Evolutionary conservation across 2,113 vertebrate genomes (phyloP).

Genomic region (Malurus alboscapulatus): DNA sequence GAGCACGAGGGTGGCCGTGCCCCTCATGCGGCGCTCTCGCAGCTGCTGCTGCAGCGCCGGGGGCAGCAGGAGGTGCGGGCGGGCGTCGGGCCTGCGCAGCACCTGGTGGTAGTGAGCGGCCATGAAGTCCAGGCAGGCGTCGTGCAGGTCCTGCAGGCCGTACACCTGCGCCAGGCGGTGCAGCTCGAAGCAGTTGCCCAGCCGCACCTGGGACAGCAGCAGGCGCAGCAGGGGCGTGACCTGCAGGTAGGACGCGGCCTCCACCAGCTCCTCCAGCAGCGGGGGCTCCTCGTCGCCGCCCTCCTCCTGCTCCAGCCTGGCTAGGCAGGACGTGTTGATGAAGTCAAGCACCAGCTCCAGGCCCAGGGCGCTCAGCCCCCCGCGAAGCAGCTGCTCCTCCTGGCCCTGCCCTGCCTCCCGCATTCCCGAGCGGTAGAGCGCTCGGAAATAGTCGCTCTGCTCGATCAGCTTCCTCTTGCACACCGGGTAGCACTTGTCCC

Average conservation of each 20-base stretch:
- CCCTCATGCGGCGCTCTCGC: constrained; percentile 83
- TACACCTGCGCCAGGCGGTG: constrained; percentile 87
- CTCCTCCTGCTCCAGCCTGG: constrained; percentile 40
- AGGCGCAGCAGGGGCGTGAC: constrained; percentile 88
- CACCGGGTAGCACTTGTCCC: constrained; percentile 86
- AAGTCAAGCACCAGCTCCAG: constrained; percentile 92
- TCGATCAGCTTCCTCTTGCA: constrained; percentile 91
- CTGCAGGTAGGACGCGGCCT: constrained; percentile 91
- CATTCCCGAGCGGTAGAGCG: constrained; percentile 94
- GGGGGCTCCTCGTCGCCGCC: constrained; percentile 56
- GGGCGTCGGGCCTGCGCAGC: constrained; percentile 78
- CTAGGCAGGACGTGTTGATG: constrained; percentile 80
- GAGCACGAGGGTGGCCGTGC: constrained; percentile 83
- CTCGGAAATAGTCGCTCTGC: constrained; percentile 95
- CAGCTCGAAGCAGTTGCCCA: constrained; percentile 88
- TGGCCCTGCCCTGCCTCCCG: constrained; percentile 82
- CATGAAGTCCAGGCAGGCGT: constrained; percentile 87
- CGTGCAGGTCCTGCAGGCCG: constrained; percentile 85
- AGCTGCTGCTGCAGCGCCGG: constrained; percentile 75
- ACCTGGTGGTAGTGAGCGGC: constrained; percentile 85
- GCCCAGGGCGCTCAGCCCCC: constrained; percentile 87
- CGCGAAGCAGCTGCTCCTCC: constrained; percentile 87
- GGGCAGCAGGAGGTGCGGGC: constrained; percentile 72
- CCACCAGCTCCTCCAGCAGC: constrained; percentile 86
- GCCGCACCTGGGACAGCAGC: constrained; percentile 84